A percentile compares a stretch with the other conserved stretches of the same genome.
Conservation (phyloP, 2,113 vertebrate species). For the Helogale parvula region DNA sequence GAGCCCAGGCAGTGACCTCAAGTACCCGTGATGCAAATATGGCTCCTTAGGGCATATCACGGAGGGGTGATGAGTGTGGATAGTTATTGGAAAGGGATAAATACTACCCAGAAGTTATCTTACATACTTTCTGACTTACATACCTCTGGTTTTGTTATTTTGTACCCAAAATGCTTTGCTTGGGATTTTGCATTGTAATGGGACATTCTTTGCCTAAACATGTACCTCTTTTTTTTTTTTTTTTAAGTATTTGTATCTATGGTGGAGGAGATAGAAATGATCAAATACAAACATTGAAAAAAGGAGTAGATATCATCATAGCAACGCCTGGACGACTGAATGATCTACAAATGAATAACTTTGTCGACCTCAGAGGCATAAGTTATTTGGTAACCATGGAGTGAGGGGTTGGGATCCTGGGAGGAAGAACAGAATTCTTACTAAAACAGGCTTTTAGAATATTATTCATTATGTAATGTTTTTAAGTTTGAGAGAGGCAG, state of each 20-base stretch:
- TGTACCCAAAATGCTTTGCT: not conserved
- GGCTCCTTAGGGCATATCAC: not conserved
- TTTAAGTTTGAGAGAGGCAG: too few relatives aligned
- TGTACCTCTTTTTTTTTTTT: not conserved
- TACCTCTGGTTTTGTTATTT: not conserved
- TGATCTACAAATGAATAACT: slow-evolving; percentile 96
- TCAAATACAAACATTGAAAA: slow-evolving; percentile 90
- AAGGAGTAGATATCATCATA: slow-evolving; percentile 96
- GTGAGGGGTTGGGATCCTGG: slow-evolving; percentile 2
- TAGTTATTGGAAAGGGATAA: slow-evolving; percentile 4
- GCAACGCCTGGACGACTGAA: slow-evolving; percentile 96
- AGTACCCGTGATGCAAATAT: not conserved
- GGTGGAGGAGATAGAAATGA: slow-evolving; percentile 93
- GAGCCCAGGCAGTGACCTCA: not conserved
- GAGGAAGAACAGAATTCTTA: not conserved
- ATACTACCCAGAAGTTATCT: not conserved
- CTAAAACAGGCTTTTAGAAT: not conserved
- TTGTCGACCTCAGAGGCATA: slow-evolving; percentile 91
- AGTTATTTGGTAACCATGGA: slow-evolving; percentile 93
- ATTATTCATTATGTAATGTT: too few relatives aligned
- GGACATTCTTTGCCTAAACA: not conserved
- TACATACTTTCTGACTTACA: not conserved
- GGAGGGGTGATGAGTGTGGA: not conserved
- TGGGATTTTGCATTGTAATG: slow-evolving; percentile 29
- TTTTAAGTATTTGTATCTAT: slow-evolving; percentile 94